These are phyloP conservation scores for Cettia cetti DNA, from an alignment of 2,113 vertebrate genomes.

Conservation along the genomic window DNA sequence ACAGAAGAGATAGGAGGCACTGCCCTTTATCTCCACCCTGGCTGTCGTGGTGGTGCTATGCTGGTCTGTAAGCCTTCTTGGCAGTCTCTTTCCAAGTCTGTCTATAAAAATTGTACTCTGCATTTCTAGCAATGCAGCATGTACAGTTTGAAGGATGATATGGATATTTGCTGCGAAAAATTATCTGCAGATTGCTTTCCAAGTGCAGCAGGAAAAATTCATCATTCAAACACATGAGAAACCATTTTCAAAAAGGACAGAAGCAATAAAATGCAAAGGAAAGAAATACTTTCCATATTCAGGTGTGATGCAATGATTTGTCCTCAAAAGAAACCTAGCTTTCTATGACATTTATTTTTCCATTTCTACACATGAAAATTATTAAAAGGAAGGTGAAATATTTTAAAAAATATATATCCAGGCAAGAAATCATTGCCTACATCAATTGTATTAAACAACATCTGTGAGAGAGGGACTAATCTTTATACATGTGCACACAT, in stretches of 20 bases:
- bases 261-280: neutral
- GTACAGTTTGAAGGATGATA: neutral
- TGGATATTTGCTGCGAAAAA: neutral
- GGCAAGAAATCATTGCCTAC: neutral
- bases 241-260: neutral
- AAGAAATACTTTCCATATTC: neutral
- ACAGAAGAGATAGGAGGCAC: neutral
- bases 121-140: slow-evolving; percentile 17
- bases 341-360: neutral
- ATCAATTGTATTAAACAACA: neutral
- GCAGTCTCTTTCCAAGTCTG: slow-evolving; percentile 5
- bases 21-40: neutral
- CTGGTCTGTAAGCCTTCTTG: neutral
- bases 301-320: neutral
- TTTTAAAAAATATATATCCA: neutral
- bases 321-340: neutral
- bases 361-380: neutral
- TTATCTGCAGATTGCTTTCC: neutral
- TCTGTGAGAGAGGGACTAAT: neutral
- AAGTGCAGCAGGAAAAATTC: neutral
- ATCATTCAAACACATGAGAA: neutral
- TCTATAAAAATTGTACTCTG: neutral
- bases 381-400: neutral
- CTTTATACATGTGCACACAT: neutral
- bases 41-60: neutral